These are phyloP conservation scores for Danio kyathit DNA, from an alignment of 2,797 vertebrate species.

Conservation along the genomic window DNA sequence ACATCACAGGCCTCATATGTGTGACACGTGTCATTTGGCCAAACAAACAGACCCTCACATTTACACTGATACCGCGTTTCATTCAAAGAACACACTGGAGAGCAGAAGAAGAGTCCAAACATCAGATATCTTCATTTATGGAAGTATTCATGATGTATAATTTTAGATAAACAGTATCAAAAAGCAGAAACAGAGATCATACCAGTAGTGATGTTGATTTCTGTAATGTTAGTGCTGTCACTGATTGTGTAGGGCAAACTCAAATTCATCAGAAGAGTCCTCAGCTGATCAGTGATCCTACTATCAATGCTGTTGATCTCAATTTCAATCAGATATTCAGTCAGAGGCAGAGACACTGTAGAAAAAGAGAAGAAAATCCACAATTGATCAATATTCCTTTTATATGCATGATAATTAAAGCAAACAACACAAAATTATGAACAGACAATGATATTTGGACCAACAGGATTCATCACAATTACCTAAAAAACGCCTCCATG, in stretches of 20 bases:
- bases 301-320: constrained; percentile 32
- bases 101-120: too few relatives aligned
- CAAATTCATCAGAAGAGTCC: constrained; percentile 29
- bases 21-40: too few relatives aligned
- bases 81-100: too few relatives aligned
- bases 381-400: constrained; percentile 17
- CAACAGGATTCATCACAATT: too few relatives aligned
- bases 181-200: neutral
- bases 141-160: too few relatives aligned
- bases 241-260: constrained; percentile 48
- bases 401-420: constrained; percentile 1
- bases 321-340: too few relatives aligned
- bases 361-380: neutral
- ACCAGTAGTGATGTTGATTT: constrained; percentile 51
- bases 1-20: too few relatives aligned
- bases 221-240: constrained; percentile 39
- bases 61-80: too few relatives aligned
- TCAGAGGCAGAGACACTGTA: constrained; percentile 32
- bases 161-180: too few relatives aligned
- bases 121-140: too few relatives aligned
- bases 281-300: constrained; percentile 37
- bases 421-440: neutral
- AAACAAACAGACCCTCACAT: constrained; percentile 9
- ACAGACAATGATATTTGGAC: too few relatives aligned
- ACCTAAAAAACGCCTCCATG: too few relatives aligned